Evolutionary conservation across 2,797 vertebrate species (phyloP).

Genomic region (Pangasius sanitwongsei): DNA sequence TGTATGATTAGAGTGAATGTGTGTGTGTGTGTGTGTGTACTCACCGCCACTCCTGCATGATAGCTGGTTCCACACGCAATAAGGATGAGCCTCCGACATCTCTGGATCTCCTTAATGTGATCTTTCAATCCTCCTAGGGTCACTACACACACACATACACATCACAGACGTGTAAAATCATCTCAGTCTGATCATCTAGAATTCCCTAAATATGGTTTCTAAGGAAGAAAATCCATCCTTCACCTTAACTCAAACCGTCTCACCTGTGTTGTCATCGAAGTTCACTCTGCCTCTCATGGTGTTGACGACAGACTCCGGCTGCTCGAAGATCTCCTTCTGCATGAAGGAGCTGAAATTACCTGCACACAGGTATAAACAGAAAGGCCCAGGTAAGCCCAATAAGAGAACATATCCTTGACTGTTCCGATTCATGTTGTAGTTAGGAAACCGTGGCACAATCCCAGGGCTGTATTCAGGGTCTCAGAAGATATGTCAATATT

Average conservation of each 20-base stretch:
- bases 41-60: conserved; percentile 89
- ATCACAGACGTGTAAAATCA: not conserved
- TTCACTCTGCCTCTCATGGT: conserved; percentile 98
- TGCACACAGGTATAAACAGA: conserved; percentile 54
- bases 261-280: conserved; percentile 96
- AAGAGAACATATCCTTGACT: not conserved
- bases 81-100: conserved; percentile 92
- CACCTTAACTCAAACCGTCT: conserved; percentile 12
- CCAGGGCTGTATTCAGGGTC: not conserved
- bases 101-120: conserved; percentile 98
- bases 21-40: conserved; percentile 50
- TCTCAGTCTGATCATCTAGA: not conserved
- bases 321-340: conserved; percentile 99
- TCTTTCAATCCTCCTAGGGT: conserved; percentile 94
- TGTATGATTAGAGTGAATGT: not conserved
- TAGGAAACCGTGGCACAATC: not conserved
- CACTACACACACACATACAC: conserved; percentile 74
- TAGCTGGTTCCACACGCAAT: conserved; percentile 98
- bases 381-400: not conserved
- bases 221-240: not conserved
- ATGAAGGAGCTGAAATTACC: conserved; percentile 98
- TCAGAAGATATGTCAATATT: too few species aligned
- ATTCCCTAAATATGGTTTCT: not conserved
- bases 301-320: conserved; percentile 97
- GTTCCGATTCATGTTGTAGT: not conserved